Evolutionary conservation across 2,797 vertebrate genomes (phyloP).

Genomic region (Poliocrania exsul): DNA sequence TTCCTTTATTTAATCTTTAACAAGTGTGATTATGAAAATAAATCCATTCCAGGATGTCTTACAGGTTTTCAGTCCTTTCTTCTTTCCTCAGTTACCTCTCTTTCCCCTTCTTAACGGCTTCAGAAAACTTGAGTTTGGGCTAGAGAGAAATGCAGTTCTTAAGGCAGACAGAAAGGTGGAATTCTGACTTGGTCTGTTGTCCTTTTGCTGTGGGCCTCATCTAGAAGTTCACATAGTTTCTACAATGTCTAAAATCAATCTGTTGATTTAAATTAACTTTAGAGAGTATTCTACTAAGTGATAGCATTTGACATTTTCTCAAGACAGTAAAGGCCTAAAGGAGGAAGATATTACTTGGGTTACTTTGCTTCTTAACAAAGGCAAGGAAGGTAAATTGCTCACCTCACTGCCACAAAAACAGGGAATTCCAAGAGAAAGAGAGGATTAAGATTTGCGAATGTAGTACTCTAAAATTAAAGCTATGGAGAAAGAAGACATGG

Average conservation of each 20-base stretch:
- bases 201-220: conserved; percentile 9
- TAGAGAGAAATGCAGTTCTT: not conserved
- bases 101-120: not conserved
- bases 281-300: not conserved
- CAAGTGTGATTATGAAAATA: not conserved
- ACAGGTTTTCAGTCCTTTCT: not conserved
- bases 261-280: conserved; percentile 65
- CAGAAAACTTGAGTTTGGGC: not conserved
- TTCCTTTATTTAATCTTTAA: not conserved
- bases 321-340: conserved; percentile 6
- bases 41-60: not conserved
- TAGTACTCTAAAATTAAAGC: conserved; percentile 25
- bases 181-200: not conserved
- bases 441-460: not conserved
- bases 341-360: conserved; percentile 1
- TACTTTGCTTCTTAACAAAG: conserved; percentile 10
- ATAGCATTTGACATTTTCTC: conserved; percentile 23
- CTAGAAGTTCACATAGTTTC: conserved; percentile 32
- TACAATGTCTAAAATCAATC: conserved; percentile 46
- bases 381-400: conserved; percentile 45
- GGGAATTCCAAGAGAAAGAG: conserved; percentile 12
- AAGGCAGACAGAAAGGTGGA: not conserved
- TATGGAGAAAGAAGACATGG: not conserved
- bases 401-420: not conserved
- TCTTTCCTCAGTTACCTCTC: not conserved